A percentile compares a stretch with the other conserved stretches of the same genome.
phyloP scores from a whole-genome alignment of 1,140 invertebrate genomes.

The Halesus radiatus region DNA sequence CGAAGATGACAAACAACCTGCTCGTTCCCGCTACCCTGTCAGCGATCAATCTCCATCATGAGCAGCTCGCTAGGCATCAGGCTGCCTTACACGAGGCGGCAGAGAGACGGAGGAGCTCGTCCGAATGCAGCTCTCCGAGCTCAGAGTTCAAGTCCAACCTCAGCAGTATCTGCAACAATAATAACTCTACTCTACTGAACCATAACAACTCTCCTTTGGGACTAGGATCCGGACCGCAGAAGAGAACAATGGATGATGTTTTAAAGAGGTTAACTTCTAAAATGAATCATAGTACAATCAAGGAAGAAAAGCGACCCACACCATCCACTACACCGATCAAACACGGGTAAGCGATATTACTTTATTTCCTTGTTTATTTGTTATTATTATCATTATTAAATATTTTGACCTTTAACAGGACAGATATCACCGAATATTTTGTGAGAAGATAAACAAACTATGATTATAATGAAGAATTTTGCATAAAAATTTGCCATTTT shows the following conservation, averaged over 20 bases:
- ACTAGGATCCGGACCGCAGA: slow-evolving; percentile 66
- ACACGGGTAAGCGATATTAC: slow-evolving; percentile 65
- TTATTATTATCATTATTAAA: neutral
- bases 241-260: slow-evolving; percentile 88
- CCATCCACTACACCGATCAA: slow-evolving; percentile 76
- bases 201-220: slow-evolving; percentile 63
- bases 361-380: neutral
- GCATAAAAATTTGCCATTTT: too few species aligned
- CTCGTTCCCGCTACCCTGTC: slow-evolving; percentile 68
- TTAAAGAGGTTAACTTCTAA: slow-evolving; percentile 87
- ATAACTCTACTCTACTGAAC: slow-evolving; percentile 69
- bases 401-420: too few species aligned
- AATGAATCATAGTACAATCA: slow-evolving; percentile 79
- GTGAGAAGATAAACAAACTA: too few species aligned
- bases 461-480: too few species aligned
- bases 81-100: slow-evolving; percentile 57
- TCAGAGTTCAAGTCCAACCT: slow-evolving; percentile 71
- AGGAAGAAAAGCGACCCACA: slow-evolving; percentile 77
- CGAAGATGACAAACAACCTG: slow-evolving; percentile 69
- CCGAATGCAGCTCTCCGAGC: slow-evolving; percentile 79
- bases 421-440: too few species aligned
- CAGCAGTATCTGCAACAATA: slow-evolving; percentile 64
- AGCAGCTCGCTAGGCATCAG: slow-evolving; percentile 60
- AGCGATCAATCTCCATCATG: slow-evolving; percentile 69
- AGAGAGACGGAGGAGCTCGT: slow-evolving; percentile 72